phyloP scores from a whole-genome alignment of 2,113 vertebrate genomes.

The Petroica traversi region DNA sequence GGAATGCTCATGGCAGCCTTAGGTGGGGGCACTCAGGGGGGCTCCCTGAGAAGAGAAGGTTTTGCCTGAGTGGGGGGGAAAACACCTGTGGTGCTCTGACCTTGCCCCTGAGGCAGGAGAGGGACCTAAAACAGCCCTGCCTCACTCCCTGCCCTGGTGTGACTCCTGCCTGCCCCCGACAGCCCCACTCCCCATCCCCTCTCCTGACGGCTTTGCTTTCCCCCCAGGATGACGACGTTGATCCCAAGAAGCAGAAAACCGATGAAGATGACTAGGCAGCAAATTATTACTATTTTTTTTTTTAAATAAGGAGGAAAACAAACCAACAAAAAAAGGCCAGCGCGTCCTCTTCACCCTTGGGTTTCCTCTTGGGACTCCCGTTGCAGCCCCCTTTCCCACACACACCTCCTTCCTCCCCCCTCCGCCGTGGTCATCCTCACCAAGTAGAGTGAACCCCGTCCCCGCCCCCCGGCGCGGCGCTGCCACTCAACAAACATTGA shows the following conservation, averaged over 20 bases:
- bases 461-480: constrained; percentile 28
- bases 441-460: constrained; percentile 56
- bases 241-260: constrained; percentile 96
- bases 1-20: background rate
- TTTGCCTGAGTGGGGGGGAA: rapidly evolving
- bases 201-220: background rate
- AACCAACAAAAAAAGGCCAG: constrained; percentile 70
- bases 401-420: background rate
- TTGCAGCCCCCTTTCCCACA: constrained; percentile 48
- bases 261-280: constrained; percentile 90
- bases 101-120: background rate
- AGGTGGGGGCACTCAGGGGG: background rate
- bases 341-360: constrained; percentile 69
- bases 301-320: constrained; percentile 61
- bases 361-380: constrained; percentile 45
- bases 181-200: rapidly evolving
- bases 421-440: constrained; percentile 86
- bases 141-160: background rate
- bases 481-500: constrained; percentile 17
- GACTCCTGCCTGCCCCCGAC: rapidly evolving
- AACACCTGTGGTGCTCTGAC: background rate
- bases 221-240: constrained; percentile 84
- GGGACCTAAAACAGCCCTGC: rapidly evolving
- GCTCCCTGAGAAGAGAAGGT: background rate
- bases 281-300: constrained; percentile 47